Conservation (phyloP, 2,888 invertebrate genomes). For the Hyposoter dolosus region DNA sequence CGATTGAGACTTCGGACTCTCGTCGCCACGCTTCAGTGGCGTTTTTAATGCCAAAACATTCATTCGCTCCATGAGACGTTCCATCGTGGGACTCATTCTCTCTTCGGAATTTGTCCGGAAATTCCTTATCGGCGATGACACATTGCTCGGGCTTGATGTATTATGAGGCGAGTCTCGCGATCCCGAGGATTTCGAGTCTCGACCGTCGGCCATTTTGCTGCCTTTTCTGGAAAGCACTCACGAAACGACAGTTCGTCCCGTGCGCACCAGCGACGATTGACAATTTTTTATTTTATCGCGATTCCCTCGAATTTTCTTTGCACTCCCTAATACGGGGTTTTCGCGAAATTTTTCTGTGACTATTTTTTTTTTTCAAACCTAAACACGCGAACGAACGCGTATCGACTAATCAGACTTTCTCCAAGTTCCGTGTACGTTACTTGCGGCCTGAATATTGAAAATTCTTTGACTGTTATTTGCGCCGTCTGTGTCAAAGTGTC, state of each 20-base stretch:
- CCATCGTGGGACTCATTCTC: constrained; percentile 67
- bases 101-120: constrained; percentile 24
- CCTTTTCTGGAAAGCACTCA: background rate
- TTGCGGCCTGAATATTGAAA: background rate
- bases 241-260: background rate
- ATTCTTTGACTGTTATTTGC: background rate
- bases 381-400: background rate
- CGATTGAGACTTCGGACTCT: background rate
- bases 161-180: background rate
- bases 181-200: background rate
- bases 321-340: background rate
- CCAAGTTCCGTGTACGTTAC: background rate
- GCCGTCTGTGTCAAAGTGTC: background rate
- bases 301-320: background rate
- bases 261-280: background rate
- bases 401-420: background rate
- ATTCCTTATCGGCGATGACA: constrained; percentile 11
- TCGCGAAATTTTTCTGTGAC: background rate
- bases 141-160: background rate
- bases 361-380: background rate
- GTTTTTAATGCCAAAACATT: constrained; percentile 23
- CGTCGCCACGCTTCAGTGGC: background rate
- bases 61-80: constrained; percentile 61
- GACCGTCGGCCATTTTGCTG: constrained; percentile 28
- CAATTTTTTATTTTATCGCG: background rate